Evolutionary conservation across 2,113 vertebrate species (phyloP), one percentile per base, ranked within the genome.

Genomic region (Campylomormyrus numenius): DNA sequence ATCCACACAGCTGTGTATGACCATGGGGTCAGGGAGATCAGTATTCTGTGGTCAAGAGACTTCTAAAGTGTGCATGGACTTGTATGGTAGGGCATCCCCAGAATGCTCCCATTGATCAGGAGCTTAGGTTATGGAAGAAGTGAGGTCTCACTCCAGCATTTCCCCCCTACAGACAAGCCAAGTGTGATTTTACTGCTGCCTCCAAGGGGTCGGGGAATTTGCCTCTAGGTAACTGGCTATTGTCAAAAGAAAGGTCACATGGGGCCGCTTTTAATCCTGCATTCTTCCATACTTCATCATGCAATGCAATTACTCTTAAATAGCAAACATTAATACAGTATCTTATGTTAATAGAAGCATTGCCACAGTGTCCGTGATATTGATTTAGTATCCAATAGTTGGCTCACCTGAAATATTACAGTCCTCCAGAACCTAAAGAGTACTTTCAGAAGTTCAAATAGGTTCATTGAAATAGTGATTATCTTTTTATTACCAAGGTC

Each of bases 61-160:
- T 45, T 31, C 7, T 88, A 53, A 31, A 88, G 89, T 0, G 4
- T 24, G 3, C 91, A 15, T 77, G 89, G 92, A 92, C 90, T 92
- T 27, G 35, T 50, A 53, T 89, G 90, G 92, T 80, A 90, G 92
- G 62, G 91, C 84, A 91, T 93, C 80, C 91, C 90, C 91, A 93
- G 91, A 93, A 93, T 93, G 92, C 90, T 89, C 50, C 91, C 85
- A 90, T 91, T 91, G 91, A 92, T 92, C 90, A 91, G 88, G 89
- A 80, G 89, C 89, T 91, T 90, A 46, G 85, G 49, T 35, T 52
- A 87, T 52, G 83, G 83, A 87, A 87, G 11, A 49, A 85, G 42
- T 48, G 45, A 52, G 85, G n/a, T 52, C 27, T 87, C 48, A 49
- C 45, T 87, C 49, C 15, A 52, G 87, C 89, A n/a, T 58, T 87